phyloP scores from a whole-genome alignment of 1,140 invertebrate genomes.

The Micrasema minimum region DNA sequence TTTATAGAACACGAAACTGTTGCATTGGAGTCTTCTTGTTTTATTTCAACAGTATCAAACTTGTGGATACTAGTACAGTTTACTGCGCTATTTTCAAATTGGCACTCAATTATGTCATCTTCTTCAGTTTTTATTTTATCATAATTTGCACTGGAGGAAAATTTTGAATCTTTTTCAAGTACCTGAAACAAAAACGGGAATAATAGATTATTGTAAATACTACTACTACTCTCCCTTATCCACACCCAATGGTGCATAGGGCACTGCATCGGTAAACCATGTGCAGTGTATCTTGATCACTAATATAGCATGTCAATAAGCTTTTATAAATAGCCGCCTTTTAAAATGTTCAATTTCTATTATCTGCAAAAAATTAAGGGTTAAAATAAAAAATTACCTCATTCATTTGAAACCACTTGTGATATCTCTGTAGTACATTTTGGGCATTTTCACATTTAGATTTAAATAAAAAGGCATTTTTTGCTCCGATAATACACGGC shows the following conservation, averaged over 20 bases:
- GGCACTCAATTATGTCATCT: not conserved
- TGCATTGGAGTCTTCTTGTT: constrained; percentile 19
- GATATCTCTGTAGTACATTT: constrained; percentile 21
- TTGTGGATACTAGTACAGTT: not conserved
- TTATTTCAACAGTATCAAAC: constrained; percentile 26
- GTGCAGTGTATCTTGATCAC: no score
- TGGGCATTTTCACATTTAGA: constrained; percentile 43
- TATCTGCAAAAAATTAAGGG: no score
- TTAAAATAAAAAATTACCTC: no score
- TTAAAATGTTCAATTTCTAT: no score
- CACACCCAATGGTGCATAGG: no score
- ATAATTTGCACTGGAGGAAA: constrained; percentile 1
- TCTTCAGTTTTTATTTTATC: constrained; percentile 3
- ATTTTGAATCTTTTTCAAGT: constrained; percentile 22
- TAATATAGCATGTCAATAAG: no score
- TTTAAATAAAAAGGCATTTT: constrained; percentile 40
- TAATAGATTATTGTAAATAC: not conserved
- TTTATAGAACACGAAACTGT: not conserved
- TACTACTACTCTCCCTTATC: no score
- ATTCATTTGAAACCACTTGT: constrained; percentile 10
- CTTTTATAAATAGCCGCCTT: no score
- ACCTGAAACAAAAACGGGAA: not conserved
- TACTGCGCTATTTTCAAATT: not conserved
- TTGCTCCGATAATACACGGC: constrained; percentile 31
- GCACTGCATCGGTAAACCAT: no score